Evolutionary conservation across 2,797 vertebrate genomes (phyloP).

Genomic region (Morus bassanus): DNA sequence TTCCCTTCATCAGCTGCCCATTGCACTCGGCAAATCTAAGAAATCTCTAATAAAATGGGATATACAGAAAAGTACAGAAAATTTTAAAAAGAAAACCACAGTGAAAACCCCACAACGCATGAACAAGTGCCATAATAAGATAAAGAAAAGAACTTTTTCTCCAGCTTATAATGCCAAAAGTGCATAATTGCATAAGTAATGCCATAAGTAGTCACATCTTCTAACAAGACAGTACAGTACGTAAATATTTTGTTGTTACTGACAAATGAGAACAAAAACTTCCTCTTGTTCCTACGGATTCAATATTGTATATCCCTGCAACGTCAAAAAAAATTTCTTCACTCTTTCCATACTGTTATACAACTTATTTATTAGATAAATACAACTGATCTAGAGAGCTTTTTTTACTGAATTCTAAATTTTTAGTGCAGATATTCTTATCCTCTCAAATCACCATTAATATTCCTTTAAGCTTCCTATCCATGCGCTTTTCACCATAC

Average conservation of each 20-base stretch:
- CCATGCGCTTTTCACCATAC: background rate
- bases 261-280: background rate
- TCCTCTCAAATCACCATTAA: background rate
- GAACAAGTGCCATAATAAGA: background rate
- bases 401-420: background rate
- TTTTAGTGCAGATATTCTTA: background rate
- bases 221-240: background rate
- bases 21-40: background rate
- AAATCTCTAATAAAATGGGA: background rate
- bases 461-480: background rate
- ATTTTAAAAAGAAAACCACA: background rate
- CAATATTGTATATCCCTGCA: background rate
- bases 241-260: background rate
- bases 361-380: background rate
- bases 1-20: background rate
- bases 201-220: background rate
- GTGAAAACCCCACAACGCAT: background rate
- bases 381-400: background rate
- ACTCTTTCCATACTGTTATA: background rate
- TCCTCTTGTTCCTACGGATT: background rate
- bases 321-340: background rate
- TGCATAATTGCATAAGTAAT: background rate
- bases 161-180: background rate
- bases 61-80: background rate
- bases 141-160: background rate